Evolutionary conservation across 2,888 invertebrate species (phyloP), one percentile per base, ranked within the genome.

Genomic region (Sialis fuliginosa): DNA sequence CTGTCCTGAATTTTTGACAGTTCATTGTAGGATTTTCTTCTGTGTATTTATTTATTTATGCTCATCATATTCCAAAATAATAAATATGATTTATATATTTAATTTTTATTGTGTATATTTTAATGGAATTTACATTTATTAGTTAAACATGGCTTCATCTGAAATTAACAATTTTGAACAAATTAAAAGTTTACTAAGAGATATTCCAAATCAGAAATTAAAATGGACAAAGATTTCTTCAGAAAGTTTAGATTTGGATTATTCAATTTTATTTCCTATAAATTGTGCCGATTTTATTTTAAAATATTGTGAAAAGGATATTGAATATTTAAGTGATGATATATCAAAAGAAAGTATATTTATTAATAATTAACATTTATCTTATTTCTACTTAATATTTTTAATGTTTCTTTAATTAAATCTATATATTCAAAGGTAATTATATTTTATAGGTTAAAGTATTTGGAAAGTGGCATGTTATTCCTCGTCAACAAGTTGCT

Each of bases 401-500:
- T 10, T 40, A 22, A 22, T 6, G 5, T 1, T 7, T 39, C 12
- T 30, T 22, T 7, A 48, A 22, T 7, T 33, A n/a, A 31, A 41
- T 4, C n/a, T 41, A 41, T 4, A 41, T 41, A 41, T 41, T 12
- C 22, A 22, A 35, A 9, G 9, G 8, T 35, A 35, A 45, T 37
- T 43, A 41, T 46, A 12, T 45, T 35, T 34, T 39, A 10, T 48
- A 63, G 62, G 59, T 62, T 51, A 72, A 73, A 54, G 71, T 82
- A 2, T 81, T 75, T 58, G 81, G 80, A 8, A 78, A 78, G 63
- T 71, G 74, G 62, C 71, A 77, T 54, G 65, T 74, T 39, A 70
- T 81, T 52, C 81, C 81, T 6, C 67, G 81, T 33, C 76, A 79
- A 58, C 80, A 81, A 68, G 78, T 75, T 3, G 78, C 80, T 1